Percentiles rank a stretch among this genome's conserved stretches.
These are phyloP conservation scores for Actenoides lindsayi DNA, from an alignment of 2,113 vertebrate genomes.

Conservation along the genomic window DNA sequence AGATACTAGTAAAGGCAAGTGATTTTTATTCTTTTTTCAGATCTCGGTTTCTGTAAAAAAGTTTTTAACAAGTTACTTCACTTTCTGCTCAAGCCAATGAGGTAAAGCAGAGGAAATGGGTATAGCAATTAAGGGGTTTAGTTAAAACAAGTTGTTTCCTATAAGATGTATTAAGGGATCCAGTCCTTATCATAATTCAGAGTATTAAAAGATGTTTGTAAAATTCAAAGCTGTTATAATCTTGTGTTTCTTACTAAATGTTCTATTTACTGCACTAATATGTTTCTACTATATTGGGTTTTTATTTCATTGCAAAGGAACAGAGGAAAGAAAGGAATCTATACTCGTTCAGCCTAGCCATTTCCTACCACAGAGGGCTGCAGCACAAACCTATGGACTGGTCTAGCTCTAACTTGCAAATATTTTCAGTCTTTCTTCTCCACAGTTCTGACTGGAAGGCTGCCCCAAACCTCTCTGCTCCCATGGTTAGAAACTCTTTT, in stretches of 20 bases:
- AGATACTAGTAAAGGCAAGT: neutral
- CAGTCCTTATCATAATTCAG: neutral
- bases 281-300: accelerated
- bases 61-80: neutral
- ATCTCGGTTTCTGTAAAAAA: neutral
- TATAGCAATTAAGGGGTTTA: neutral
- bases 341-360: neutral
- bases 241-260: neutral
- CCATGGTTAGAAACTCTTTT: neutral
- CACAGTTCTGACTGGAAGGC: neutral
- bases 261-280: neutral
- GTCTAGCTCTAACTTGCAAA: neutral
- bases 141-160: neutral
- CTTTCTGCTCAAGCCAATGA: neutral
- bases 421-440: neutral
- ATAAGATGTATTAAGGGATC: neutral
- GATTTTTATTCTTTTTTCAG: too few relatives aligned
- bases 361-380: neutral
- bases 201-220: neutral
- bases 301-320: neutral
- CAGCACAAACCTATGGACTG: neutral
- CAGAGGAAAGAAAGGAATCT: neutral
- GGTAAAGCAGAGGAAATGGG: neutral
- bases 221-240: neutral
- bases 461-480: neutral